Base-by-base conservation (phyloP, 2,113 vertebrate species). In the Accipiter virgatus region DNA sequence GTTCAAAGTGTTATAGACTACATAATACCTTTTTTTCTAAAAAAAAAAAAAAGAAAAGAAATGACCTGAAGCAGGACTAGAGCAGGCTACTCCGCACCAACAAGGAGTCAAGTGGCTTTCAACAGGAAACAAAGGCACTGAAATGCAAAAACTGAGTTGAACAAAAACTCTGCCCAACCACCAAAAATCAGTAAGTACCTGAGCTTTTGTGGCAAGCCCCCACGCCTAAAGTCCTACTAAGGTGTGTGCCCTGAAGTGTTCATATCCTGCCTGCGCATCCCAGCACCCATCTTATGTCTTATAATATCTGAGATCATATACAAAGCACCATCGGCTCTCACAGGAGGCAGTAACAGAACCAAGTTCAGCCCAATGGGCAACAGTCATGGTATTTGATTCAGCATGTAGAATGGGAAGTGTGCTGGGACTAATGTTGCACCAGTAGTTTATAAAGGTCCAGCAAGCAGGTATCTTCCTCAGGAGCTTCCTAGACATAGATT, bases 291-390 rank as follows among this genome's bases (percentile, higher is more conserved):
- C 36, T 52, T 53, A 10, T 14, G 38, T 10, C 56, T 45, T 70
- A 0, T 0, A 42, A 72, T 22, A 38, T n/a, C 43, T n/a, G 48
- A 95, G 82, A 68, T 26, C 25, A 12, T 1, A 25, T 14, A 48
- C 9, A 25, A 0, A 0, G 55, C 43, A 77, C 48, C 72, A 61
- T 11, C 0, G 0, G 23, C 58, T 62, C 22, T 43, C 2, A 0
- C 45, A 14, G 12, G 27, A 3, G 38, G 26, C 62, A 21, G 18
- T 26, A 50, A 47, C 18, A 61, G 43, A 32, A 48, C 38, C 0
- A 1, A 58, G 55, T 22, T 90, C 74, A 85, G 74, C 38, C 38
- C 65, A 38, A 0, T 5, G 20, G 59, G 40, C 59, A 83, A 48
- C 31, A 77, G 47, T 16, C 50, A 34, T 0, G 0, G 40, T 19